These are phyloP conservation scores for Geopemphigus sp. DNA, from an alignment of 1,140 invertebrate genomes.

Conservation along the genomic window DNA sequence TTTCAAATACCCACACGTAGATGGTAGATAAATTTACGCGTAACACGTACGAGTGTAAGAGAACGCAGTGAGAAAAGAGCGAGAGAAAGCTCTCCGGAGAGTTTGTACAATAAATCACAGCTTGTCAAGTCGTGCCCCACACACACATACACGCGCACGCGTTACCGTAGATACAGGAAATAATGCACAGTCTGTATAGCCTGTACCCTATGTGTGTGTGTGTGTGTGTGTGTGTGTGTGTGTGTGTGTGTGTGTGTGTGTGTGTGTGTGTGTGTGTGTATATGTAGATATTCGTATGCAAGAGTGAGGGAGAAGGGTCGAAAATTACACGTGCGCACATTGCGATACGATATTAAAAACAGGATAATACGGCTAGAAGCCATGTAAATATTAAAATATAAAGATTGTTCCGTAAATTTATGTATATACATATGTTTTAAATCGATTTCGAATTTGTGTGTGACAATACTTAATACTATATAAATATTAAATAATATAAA, in stretches of 20 bases:
- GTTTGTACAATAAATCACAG: slow-evolving; percentile 28
- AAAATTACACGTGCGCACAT: slow-evolving; percentile 1
- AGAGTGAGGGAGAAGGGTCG: not conserved
- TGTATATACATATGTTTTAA: too few species aligned
- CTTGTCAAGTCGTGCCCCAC: slow-evolving; percentile 9
- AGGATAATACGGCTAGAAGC: not conserved
- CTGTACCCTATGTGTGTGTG: too few species aligned
- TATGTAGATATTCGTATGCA: too few species aligned
- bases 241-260: too few species aligned
- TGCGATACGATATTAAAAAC: not conserved
- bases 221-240: too few species aligned
- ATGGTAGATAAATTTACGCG: too few species aligned
- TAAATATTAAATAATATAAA: too few species aligned
- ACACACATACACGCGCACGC: not conserved
- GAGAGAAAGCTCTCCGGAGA: slow-evolving; percentile 8
- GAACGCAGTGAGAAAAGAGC: not conserved
- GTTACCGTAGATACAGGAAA: not conserved
- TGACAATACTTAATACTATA: too few species aligned
- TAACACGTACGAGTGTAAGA: not conserved
- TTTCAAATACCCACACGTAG: not conserved
- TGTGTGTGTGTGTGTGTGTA: too few species aligned
- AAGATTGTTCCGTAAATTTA: too few species aligned
- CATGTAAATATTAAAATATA: too few species aligned
- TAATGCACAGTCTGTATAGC: not conserved
- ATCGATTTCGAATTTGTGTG: too few species aligned